Evolutionary conservation across 2,888 invertebrate species (phyloP).

Genomic region (Cybosia mesomella): DNA sequence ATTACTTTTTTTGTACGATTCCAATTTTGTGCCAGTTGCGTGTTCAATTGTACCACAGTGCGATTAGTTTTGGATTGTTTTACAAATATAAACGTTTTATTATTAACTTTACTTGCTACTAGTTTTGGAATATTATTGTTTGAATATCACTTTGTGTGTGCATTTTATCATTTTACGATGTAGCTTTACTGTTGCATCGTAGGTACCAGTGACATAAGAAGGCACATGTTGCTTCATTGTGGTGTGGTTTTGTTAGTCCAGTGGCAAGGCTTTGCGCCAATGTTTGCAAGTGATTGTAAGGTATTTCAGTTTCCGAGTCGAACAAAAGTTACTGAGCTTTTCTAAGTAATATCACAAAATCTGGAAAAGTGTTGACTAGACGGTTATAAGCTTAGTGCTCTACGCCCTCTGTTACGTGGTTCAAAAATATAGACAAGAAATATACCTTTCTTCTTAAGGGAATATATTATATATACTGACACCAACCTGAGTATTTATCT

Average conservation of each 20-base stretch:
- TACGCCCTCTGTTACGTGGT: neutral
- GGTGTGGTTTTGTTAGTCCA: neutral
- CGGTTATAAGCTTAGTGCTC: too few species aligned
- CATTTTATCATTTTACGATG: neutral
- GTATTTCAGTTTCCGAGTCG: neutral
- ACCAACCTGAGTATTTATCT: too few species aligned
- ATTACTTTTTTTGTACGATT: slow-evolving; percentile 45
- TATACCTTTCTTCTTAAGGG: neutral
- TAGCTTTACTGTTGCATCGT: neutral
- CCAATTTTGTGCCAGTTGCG: slow-evolving; percentile 37
- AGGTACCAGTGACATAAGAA: neutral
- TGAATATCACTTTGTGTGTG: neutral
- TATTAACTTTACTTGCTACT: slow-evolving; percentile 23
- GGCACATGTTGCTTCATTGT: neutral
- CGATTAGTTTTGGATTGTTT: slow-evolving; percentile 50
- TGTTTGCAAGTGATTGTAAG: neutral
- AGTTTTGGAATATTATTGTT: slow-evolving; percentile 6
- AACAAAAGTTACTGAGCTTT: neutral
- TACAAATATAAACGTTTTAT: slow-evolving; percentile 50
- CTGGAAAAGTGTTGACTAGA: neutral
- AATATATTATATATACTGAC: too few species aligned
- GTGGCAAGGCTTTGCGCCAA: neutral
- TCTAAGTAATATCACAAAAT: neutral
- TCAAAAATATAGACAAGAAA: neutral
- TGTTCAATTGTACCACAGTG: slow-evolving; percentile 38